Evolutionary conservation across 1,140 invertebrate genomes (phyloP), one percentile per base, ranked within the genome.

Genomic region (Helicoverpa zea): DNA sequence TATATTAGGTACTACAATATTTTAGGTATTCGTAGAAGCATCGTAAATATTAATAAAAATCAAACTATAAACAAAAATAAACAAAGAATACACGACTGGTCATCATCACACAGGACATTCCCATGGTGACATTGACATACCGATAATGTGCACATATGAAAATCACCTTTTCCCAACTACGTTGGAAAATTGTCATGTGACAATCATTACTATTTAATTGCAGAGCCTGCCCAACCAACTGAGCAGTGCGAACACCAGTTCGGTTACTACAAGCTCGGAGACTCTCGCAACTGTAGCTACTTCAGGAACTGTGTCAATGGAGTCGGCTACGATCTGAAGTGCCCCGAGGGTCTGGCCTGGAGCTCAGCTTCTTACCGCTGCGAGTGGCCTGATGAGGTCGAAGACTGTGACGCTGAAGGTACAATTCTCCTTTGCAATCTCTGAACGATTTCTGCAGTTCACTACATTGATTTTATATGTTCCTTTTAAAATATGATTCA

Each of bases 231-330:
- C 5, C 96, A 97, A 83, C 96, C 97, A 0, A 97, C 97, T 0
- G 96, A 96, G 0, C 96, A 98, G 7, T 98, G 98, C 88, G 98
- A 98, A 0, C 97, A 98, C 89, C 97, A 98, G 87, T 98, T 97
- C 85, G 98, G 98, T 0, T 97, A 98, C 87, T 98, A 97, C 94
- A 96, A 97, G 83, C 97, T 97, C 1, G 90, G 89, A 4, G 97
- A 98, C 86, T 87, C 95, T 5, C 89, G 94, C 0, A 96, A 98
- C 86, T 99, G 98, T 89, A 97, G 98, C 12, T 96, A 97, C 83
- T 99, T 98, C 90, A 97, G 97, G 93, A 98, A 97, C 86, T 99
- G 98, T 87, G 97, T 97, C 0, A 96, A 97, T 58, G 98, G 98
- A 11, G 94, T 95, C 1, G 96, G 96, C 7, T 96, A 96, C 84